Evolutionary conservation across 2,888 invertebrate species (phyloP).

Genomic region (Priocnemis perturbator): DNA sequence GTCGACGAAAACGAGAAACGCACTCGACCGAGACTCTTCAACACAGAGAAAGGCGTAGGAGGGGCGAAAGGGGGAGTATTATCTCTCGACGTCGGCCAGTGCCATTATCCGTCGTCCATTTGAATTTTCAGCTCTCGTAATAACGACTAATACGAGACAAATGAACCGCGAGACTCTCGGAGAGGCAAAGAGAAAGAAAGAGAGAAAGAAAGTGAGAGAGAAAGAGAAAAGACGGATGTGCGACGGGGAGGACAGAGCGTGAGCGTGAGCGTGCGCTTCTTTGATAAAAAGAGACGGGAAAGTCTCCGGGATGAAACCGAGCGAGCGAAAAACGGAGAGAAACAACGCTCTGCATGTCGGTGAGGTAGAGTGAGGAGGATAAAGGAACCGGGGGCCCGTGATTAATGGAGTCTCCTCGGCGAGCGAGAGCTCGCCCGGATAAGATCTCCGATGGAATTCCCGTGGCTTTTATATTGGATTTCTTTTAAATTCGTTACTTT

Average conservation of each 20-base stretch:
- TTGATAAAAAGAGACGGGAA: constrained; percentile 11
- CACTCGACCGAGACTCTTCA: background rate
- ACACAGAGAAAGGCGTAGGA: no score
- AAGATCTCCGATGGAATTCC: constrained; percentile 75
- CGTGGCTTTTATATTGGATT: constrained; percentile 74
- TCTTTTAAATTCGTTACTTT: constrained; percentile 74
- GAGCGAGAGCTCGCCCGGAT: constrained; percentile 71
- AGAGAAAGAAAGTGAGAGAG: constrained; percentile 35
- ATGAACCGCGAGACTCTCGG: constrained; percentile 57
- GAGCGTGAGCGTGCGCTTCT: constrained; percentile 12
- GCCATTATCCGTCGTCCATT: constrained; percentile 62
- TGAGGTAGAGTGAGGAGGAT: constrained; percentile 21
- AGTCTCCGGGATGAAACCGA: constrained; percentile 1
- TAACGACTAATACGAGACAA: constrained; percentile 71
- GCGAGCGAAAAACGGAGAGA: constrained; percentile 12
- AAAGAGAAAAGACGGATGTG: constrained; percentile 24
- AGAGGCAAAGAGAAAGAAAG: constrained; percentile 36
- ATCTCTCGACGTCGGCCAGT: constrained; percentile 50
- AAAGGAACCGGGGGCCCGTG: constrained; percentile 46
- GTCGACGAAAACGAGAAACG: no score
- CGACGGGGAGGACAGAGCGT: constrained; percentile 16
- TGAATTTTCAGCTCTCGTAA: constrained; percentile 65
- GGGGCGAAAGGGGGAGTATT: constrained; percentile 36
- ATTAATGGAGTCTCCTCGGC: constrained; percentile 72
- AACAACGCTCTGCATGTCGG: constrained; percentile 6